Base-by-base conservation (phyloP, 2,113 vertebrate species). In the Sylvilagus bachmani region DNA sequence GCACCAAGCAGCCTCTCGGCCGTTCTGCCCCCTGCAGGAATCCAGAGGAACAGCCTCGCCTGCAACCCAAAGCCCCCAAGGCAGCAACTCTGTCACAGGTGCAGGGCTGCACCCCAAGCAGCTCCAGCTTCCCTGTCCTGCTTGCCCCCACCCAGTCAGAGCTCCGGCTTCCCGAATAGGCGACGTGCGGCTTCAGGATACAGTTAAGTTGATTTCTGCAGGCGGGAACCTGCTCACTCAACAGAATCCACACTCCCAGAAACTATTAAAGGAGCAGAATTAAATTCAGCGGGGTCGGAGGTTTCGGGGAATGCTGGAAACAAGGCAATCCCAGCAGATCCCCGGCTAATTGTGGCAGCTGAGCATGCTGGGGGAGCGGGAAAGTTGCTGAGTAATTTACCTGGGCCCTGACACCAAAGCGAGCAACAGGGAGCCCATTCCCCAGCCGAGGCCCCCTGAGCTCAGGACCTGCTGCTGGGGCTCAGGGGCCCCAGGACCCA, bases 251-350 rank as follows among this genome's bases (percentile, higher is more conserved):
- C 3, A 73, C 62, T 25, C 74, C 84, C 89, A 88, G 95, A 93
- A 95, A 94, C 81, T 91, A 93, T 92, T 95, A 94, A 95, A 97
- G 73, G 75, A 89, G 49, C 80, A 27, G 69, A 96, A 95, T 96
- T 94, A 91, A 93, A 97, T 97, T 84, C 93, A 49, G 64, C 2
- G 10, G 80, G 64, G 75, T 95, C 91, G 66, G 74, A 94, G 77
- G 93, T 94, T 44, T 44, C 87, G 74, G 6, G 71, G 66, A 93
- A 91, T 24, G 2, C 1, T 8, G 1, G 67, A 92, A 97, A 87
- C 73, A 81, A 73, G 78, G 81, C 80, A 89, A 64, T 96, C 91
- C 95, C 91, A 85, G 83, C 64, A 94, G 95, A 95, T 91, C 70
- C 14, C 1, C 2, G 13, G 91, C 82, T 97, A 92, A 96, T 91